Conservation (phyloP, 1,140 invertebrate species). For the Agrypnia vestita region DNA sequence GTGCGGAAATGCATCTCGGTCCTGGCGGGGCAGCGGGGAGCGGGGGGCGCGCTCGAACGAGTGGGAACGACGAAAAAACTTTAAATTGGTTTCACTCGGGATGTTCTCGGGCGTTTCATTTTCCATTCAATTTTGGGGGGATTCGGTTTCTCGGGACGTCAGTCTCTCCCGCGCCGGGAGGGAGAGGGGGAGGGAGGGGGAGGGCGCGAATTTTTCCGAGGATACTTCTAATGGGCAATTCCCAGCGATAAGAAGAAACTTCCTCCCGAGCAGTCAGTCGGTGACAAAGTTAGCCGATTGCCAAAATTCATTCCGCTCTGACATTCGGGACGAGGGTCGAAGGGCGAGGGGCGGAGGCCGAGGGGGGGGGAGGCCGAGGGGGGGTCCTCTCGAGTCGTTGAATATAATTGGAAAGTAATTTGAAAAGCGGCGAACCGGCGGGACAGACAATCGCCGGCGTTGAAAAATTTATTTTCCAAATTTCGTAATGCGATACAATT, state of each 20-base stretch:
- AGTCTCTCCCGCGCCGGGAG: not conserved
- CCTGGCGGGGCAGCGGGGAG: not conserved
- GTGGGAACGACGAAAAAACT: slow-evolving; percentile 30
- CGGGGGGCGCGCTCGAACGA: not conserved
- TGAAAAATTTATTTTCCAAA: too few species aligned
- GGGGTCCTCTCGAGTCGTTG: not conserved
- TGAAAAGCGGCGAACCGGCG: not conserved
- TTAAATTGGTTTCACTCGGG: slow-evolving; percentile 45
- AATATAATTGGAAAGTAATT: slow-evolving; percentile 18
- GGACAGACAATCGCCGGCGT: too few species aligned
- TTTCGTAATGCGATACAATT: too few species aligned
- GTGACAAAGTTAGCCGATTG: slow-evolving; percentile 24
- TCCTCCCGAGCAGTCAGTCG: slow-evolving; percentile 18
- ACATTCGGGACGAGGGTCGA: not conserved
- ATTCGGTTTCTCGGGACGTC: slow-evolving; percentile 25
- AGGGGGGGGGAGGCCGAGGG: not conserved
- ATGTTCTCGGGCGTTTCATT: slow-evolving; percentile 46
- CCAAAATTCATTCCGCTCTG: slow-evolving; percentile 17
- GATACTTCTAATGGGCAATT: slow-evolving; percentile 39
- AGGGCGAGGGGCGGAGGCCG: not conserved
- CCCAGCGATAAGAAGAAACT: slow-evolving; percentile 23
- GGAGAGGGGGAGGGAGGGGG: not conserved
- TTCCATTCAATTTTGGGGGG: slow-evolving; percentile 40
- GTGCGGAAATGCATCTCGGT: not conserved
- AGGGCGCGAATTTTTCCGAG: slow-evolving; percentile 7